Conservation (phyloP, 1,140 invertebrate genomes). For the Cotesia glomerata region DNA sequence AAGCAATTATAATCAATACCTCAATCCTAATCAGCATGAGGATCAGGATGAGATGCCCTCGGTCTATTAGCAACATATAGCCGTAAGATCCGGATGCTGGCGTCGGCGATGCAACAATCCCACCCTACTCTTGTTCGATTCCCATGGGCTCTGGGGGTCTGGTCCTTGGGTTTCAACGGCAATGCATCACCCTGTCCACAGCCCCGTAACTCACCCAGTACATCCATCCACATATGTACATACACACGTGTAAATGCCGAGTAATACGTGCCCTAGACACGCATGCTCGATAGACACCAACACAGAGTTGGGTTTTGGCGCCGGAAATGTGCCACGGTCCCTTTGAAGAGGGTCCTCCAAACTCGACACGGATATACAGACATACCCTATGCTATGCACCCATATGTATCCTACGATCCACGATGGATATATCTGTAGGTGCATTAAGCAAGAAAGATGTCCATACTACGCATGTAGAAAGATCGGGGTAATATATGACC, state of each 20-base stretch:
- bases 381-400: neutral
- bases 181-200: constrained; percentile 64
- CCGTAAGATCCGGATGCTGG: too few species aligned
- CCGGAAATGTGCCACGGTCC: neutral
- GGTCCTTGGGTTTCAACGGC: constrained; percentile 58
- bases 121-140: constrained; percentile 48
- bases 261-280: constrained; percentile 46
- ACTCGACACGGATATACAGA: constrained; percentile 18
- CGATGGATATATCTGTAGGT: neutral
- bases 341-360: constrained; percentile 34
- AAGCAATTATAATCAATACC: too few species aligned
- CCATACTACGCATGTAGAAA: constrained; percentile 6
- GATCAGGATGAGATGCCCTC: neutral
- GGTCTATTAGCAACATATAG: neutral
- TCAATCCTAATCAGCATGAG: neutral
- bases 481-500: constrained; percentile 53
- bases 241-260: constrained; percentile 36
- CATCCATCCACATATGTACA: neutral
- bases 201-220: constrained; percentile 58
- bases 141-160: constrained; percentile 57
- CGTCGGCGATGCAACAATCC: too few species aligned
- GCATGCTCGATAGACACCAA: constrained; percentile 57
- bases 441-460: neutral
- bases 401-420: too few species aligned
- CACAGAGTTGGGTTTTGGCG: neutral